Evolutionary conservation across 2,113 vertebrate genomes (phyloP).

Genomic region (Coryphaenoides rupestris): DNA sequence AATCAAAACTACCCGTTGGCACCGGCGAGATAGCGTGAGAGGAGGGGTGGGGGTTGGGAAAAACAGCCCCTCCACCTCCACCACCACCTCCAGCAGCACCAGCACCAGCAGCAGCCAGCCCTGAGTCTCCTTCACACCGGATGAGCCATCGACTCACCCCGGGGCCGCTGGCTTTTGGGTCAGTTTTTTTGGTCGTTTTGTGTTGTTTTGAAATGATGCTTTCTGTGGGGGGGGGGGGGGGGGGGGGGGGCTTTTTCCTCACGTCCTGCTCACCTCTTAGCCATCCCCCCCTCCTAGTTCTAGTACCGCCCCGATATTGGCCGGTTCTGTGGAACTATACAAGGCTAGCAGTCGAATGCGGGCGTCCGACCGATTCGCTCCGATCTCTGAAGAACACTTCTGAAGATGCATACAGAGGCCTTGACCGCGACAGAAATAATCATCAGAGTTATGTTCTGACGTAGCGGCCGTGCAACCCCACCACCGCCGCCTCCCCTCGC

Average conservation of each 20-base stretch:
- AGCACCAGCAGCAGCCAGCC: conserved; percentile 20
- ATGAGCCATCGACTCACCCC: background rate
- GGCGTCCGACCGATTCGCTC: too few relatives aligned
- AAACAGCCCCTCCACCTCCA: too few relatives aligned
- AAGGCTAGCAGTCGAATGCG: too few relatives aligned
- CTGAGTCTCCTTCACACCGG: conserved; percentile 33
- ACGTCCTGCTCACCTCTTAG: conserved; percentile 81
- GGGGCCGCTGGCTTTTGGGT: background rate
- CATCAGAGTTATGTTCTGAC: conserved; percentile 77
- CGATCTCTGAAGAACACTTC: too few relatives aligned
- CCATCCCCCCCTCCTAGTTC: conserved; percentile 77
- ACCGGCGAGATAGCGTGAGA: background rate
- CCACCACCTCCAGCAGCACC: too few relatives aligned
- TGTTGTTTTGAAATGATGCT: background rate
- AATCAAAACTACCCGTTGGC: conserved; percentile 50
- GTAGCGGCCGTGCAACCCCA: conserved; percentile 37
- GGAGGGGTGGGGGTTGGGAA: too few relatives aligned
- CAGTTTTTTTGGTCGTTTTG: conserved; percentile 7
- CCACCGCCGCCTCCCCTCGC: conserved; percentile 83
- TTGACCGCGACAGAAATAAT: conserved; percentile 95
- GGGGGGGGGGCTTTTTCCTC: background rate
- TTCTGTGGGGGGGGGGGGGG: too few relatives aligned
- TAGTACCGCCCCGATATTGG: too few relatives aligned
- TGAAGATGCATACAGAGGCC: too few relatives aligned
- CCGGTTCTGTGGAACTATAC: too few relatives aligned